Base-by-base conservation (phyloP, 1,140 invertebrate species). In the Magallana angulata region DNA sequence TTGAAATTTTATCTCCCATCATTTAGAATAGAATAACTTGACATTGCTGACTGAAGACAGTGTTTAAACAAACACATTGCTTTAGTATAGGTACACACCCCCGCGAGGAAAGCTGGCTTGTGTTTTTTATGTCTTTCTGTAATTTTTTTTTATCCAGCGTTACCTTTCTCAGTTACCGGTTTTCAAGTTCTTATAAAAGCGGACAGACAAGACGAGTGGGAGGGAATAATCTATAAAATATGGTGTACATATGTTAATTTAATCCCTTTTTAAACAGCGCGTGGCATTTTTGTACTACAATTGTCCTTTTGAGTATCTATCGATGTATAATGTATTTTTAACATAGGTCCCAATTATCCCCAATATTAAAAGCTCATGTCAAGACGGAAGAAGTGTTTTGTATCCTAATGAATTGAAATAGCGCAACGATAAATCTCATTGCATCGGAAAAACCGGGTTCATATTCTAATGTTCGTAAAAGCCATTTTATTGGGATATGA, bases 181-280 rank as follows among this genome's bases (percentile, higher is more conserved):
- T 48, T 48, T 48, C 36, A 48, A 48, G 2, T 48, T 48, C 36
- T 48, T 48, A 48, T 48, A 48, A 48, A 48, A 48, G 36, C 36
- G 36, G 36, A 48, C 36, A 48, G 2, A 48, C 36, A 48, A 48
- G 36, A 48, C 1, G 36, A 48, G 36, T 48, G 5, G 36, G 36
- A 48, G 2, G 36, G 36, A 2, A 71, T 30, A 71, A 71, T 71
- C 68, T 71, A 71, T 71, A 71, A 71, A 71, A 71, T 71, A 71
- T 71, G 68, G 24, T 18, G 68, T 9, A 24, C 24, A 30, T 12
- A 30, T 71, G 68, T 30, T 71, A 18, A 71, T 30, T 71, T 71
- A 30, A 30, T 24, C 11, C 6, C 7, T 62, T 62, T 14, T 16
- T 0, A 14, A 62, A n/a, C 60, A 62, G 14, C 36, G 36, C 36